Conservation (phyloP, 2,113 vertebrate genomes). For the Callithrix jacchus region DNA sequence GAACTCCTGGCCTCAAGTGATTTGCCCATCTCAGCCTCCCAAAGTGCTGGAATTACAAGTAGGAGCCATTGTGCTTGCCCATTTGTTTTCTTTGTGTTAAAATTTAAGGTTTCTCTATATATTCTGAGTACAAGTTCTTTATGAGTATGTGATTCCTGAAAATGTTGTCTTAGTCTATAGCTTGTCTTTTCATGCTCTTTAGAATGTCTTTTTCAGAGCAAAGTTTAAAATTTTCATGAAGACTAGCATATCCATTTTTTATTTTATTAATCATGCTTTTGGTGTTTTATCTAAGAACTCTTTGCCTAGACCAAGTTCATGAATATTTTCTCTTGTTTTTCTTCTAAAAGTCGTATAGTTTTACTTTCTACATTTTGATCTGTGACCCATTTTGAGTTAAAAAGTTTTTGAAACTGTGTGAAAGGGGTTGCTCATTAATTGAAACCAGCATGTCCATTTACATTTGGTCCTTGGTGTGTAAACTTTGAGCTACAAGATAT, state of each 20-base stretch:
- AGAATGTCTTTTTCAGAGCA: neutral
- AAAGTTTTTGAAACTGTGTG: neutral
- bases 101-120: neutral
- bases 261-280: neutral
- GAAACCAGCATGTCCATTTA: conserved; percentile 8
- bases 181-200: neutral
- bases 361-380: conserved; percentile 5
- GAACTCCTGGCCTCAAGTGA: too few species aligned
- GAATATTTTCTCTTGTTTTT: conserved; percentile 39
- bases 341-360: conserved; percentile 8
- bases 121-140: neutral
- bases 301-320: conserved; percentile 19
- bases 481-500: neutral
- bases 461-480: neutral
- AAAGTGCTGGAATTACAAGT: too few species aligned
- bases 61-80: too few species aligned
- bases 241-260: neutral
- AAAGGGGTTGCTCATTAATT: neutral
- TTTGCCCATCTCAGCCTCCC: too few species aligned
- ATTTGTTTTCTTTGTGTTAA: neutral
- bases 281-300: conserved; percentile 2
- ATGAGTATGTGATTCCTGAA: neutral
- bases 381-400: neutral
- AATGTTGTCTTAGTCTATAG: neutral
- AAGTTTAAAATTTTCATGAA: neutral